phyloP scores from a whole-genome alignment of 1,140 invertebrate species.

The Marisa cornuarietis region DNA sequence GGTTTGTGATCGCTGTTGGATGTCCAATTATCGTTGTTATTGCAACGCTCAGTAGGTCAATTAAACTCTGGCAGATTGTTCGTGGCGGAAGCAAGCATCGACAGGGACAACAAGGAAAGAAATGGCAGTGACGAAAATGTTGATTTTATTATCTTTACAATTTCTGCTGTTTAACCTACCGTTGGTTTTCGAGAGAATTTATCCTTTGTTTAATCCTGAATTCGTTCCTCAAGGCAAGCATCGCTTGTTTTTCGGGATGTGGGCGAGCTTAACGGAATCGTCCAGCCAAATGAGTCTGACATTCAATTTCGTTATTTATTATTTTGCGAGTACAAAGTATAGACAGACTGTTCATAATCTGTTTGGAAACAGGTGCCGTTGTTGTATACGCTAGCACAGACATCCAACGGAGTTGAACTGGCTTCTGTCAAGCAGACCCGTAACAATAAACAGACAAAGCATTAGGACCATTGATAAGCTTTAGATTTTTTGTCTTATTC shows the following conservation, averaged over 20 bases:
- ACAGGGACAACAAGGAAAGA: not conserved
- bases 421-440: no score
- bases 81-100: not conserved
- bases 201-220: not conserved
- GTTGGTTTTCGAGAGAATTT: not conserved
- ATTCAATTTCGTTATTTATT: constrained; percentile 10
- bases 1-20: not conserved
- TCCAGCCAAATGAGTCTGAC: not conserved
- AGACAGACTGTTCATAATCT: no score
- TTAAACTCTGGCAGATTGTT: not conserved
- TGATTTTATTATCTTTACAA: not conserved
- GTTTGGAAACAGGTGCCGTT: no score
- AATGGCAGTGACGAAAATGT: constrained; percentile 6
- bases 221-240: not conserved
- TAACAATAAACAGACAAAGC: no score
- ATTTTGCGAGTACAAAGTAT: no score
- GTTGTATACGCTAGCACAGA: no score
- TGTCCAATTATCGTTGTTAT: constrained; percentile 5
- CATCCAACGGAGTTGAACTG: no score
- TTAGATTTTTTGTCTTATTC: no score
- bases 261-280: not conserved
- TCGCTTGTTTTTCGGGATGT: not conserved
- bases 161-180: not conserved
- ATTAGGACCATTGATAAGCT: no score
- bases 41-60: not conserved